A percentile compares a stretch with the other conserved stretches of the same genome.
phyloP scores from a whole-genome alignment of 2,113 vertebrate species.

The Ptychochromis oligacanthus region DNA sequence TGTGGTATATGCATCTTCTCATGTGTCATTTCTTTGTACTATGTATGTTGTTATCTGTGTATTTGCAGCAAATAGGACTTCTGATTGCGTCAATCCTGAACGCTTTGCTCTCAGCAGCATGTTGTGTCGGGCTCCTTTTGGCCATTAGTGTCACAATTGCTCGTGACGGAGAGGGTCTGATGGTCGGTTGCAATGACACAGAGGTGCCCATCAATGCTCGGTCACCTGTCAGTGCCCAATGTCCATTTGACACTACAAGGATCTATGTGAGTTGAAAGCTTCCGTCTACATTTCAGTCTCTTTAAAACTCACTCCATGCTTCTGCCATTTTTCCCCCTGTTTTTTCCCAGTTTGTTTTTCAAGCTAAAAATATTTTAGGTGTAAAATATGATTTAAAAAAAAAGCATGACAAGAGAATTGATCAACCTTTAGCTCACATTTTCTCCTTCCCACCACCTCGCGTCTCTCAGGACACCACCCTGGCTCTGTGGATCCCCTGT shows the following conservation, averaged over 20 bases:
- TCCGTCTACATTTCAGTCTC: background rate
- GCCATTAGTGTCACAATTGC: slow-evolving; percentile 86
- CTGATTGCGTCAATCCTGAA: slow-evolving; percentile 82
- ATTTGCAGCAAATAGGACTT: slow-evolving; percentile 85
- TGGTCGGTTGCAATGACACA: slow-evolving; percentile 86
- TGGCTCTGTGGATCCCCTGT: slow-evolving; percentile 89
- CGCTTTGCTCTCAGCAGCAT: slow-evolving; percentile 85
- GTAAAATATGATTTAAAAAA: background rate
- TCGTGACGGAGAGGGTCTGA: slow-evolving; percentile 79
- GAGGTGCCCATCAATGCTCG: slow-evolving; percentile 78
- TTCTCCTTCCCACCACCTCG: background rate
- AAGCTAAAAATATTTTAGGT: background rate
- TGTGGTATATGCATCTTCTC: background rate
- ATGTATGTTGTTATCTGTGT: background rate
- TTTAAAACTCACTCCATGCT: background rate
- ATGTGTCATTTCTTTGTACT: background rate
- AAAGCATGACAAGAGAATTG: background rate
- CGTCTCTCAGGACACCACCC: slow-evolving; percentile 87
- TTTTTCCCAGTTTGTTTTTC: background rate
- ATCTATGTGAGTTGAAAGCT: slow-evolving; percentile 88
- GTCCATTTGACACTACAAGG: slow-evolving; percentile 91
- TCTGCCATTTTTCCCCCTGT: too few species aligned
- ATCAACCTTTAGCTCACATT: background rate
- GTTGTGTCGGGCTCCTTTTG: slow-evolving; percentile 84
- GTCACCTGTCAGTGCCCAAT: slow-evolving; percentile 78